Evolutionary conservation across 2,888 invertebrate species (phyloP).

Genomic region (Harpagoxenus sublaevis): DNA sequence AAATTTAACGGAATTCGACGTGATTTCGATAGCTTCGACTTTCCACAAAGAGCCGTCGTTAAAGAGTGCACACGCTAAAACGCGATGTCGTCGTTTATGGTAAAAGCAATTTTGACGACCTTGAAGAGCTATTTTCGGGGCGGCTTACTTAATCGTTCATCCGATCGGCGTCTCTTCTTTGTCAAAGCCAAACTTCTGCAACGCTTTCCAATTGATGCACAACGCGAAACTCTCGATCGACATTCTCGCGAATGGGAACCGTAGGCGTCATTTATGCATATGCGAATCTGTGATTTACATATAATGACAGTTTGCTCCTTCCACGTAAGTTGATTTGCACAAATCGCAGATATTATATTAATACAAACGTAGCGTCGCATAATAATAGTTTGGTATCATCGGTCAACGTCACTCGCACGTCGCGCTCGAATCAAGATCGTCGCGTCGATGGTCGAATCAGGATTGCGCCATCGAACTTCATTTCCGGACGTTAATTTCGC

Average conservation of each 20-base stretch:
- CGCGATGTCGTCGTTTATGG: slow-evolving; percentile 1
- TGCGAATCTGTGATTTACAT: background rate
- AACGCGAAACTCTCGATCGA: background rate
- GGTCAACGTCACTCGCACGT: slow-evolving; percentile 10
- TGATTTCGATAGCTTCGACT: slow-evolving; percentile 3
- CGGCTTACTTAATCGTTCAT: slow-evolving; percentile 10
- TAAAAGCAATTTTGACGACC: slow-evolving; percentile 21
- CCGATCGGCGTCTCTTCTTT: slow-evolving; percentile 1
- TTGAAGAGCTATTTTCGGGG: slow-evolving; percentile 33
- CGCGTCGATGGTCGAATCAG: slow-evolving; percentile 23
- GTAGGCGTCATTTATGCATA: background rate
- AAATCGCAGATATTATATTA: background rate
- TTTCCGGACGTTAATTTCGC: slow-evolving; percentile 46
- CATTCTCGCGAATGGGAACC: background rate
- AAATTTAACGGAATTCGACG: slow-evolving; percentile 3
- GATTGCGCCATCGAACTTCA: slow-evolving; percentile 47
- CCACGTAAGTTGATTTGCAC: background rate
- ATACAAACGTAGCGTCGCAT: background rate
- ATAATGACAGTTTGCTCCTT: background rate
- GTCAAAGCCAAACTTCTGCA: background rate
- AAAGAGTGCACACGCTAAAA: slow-evolving; percentile 1
- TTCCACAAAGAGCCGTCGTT: background rate
- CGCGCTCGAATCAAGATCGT: slow-evolving; percentile 21
- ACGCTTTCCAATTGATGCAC: background rate
- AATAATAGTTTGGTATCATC: slow-evolving; percentile 22